Evolutionary conservation across 2,113 vertebrate genomes (phyloP).

Genomic region (Gasterosteus nipponicus): DNA sequence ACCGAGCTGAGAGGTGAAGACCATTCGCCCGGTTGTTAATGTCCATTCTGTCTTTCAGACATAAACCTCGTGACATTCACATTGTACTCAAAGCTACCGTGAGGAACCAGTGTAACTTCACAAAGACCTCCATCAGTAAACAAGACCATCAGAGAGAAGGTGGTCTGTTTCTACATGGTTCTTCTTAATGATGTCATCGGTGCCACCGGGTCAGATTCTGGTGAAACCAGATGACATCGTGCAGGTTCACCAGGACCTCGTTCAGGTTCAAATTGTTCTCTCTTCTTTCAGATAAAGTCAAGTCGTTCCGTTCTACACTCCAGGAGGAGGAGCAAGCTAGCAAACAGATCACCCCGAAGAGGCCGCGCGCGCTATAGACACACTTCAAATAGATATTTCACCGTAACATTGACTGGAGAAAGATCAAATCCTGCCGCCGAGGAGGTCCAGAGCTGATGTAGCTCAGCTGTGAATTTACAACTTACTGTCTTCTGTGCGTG

Average conservation of each 20-base stretch:
- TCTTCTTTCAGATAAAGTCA: conserved; percentile 91
- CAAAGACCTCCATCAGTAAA: background rate
- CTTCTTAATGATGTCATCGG: no score
- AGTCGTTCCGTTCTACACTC: conserved; percentile 93
- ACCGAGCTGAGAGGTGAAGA: conserved; percentile 91
- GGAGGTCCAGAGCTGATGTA: conserved; percentile 31
- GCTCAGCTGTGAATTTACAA: conserved; percentile 33
- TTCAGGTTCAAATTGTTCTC: background rate
- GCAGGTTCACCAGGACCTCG: no score
- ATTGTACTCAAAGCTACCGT: background rate
- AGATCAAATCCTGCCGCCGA: conserved; percentile 9
- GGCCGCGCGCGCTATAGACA: conserved; percentile 92
- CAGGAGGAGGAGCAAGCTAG: conserved; percentile 98
- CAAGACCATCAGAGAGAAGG: background rate
- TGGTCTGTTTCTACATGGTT: no score
- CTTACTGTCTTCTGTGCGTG: conserved; percentile 34
- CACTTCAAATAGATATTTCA: background rate
- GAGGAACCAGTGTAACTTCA: background rate
- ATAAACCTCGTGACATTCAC: no score
- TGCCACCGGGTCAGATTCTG: no score
- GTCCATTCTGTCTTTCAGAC: background rate
- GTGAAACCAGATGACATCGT: no score
- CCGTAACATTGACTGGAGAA: conserved; percentile 17
- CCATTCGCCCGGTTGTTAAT: background rate
- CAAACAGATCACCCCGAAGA: conserved; percentile 97